Percentiles rank a stretch among this genome's conserved stretches.
Conservation (phyloP, 2,797 vertebrate genomes). For the Stomatorhinus walkeri region DNA sequence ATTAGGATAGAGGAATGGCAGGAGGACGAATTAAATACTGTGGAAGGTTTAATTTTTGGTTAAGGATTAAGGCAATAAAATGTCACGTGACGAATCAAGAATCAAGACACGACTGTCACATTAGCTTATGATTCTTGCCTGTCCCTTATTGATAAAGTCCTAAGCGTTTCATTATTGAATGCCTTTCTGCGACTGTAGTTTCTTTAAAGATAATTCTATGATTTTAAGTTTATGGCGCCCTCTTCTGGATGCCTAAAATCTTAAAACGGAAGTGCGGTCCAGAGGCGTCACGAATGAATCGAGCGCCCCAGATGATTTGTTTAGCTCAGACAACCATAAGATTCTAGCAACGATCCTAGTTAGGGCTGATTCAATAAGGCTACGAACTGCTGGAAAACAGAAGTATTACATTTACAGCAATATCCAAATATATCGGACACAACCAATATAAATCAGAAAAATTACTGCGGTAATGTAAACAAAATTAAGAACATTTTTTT, state of each 20-base stretch:
- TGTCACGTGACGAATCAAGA: background rate
- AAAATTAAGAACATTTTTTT: background rate
- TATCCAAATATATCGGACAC: background rate
- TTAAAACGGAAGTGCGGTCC: background rate
- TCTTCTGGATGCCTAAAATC: background rate
- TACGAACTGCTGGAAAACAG: background rate
- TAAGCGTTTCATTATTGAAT: background rate
- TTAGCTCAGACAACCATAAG: background rate
- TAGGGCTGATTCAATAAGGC: background rate
- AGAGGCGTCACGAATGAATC: background rate
- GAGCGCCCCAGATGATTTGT: background rate
- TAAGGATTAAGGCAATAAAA: background rate
- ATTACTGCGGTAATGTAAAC: background rate
- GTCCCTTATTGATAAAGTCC: background rate
- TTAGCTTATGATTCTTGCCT: background rate
- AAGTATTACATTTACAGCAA: background rate
- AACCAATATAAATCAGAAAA: background rate
- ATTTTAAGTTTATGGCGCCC: background rate
- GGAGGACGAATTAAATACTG: background rate
- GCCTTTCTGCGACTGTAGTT: background rate
- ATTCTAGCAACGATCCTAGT: background rate
- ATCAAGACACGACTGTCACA: background rate
- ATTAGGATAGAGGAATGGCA: background rate
- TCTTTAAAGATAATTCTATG: constrained; percentile 2
- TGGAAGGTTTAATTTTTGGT: background rate